These are phyloP conservation scores for Progne subis DNA, from an alignment of 2,113 vertebrate genomes.

Conservation along the genomic window DNA sequence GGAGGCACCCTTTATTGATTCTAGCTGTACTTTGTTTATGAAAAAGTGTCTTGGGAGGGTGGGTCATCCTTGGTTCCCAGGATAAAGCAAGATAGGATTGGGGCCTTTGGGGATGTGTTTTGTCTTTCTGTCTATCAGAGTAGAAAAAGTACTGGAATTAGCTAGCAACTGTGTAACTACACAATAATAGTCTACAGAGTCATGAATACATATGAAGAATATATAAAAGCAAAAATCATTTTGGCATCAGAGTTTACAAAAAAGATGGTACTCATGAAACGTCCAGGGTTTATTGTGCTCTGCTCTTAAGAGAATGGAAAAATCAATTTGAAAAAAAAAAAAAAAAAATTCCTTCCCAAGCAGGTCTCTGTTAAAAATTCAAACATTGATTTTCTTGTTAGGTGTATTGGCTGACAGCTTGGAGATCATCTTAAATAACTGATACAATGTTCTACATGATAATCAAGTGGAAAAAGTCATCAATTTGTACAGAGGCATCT, in stretches of 20 bases:
- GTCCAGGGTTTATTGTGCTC: background rate
- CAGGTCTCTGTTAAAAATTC: background rate
- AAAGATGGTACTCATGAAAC: background rate
- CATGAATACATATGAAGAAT: background rate
- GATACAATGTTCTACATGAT: background rate
- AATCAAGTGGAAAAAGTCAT: conserved; percentile 53
- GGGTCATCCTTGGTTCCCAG: background rate
- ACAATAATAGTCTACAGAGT: background rate
- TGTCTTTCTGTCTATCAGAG: background rate
- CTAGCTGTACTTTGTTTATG: background rate
- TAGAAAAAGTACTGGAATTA: background rate
- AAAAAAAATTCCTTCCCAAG: background rate
- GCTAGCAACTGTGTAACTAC: background rate
- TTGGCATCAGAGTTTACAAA: background rate
- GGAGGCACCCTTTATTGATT: background rate
- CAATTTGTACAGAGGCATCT: conserved; percentile 15
- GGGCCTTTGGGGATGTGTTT: background rate
- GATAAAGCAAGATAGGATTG: background rate
- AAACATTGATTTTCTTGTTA: background rate
- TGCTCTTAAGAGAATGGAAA: background rate
- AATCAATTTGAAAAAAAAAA: background rate
- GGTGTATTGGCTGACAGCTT: background rate
- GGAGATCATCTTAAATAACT: background rate
- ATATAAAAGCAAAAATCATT: background rate
- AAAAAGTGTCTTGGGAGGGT: background rate